Evolutionary conservation across 2,888 invertebrate species (phyloP), one percentile per base, ranked within the genome.

Genomic region (Drosophila maculinotata): DNA sequence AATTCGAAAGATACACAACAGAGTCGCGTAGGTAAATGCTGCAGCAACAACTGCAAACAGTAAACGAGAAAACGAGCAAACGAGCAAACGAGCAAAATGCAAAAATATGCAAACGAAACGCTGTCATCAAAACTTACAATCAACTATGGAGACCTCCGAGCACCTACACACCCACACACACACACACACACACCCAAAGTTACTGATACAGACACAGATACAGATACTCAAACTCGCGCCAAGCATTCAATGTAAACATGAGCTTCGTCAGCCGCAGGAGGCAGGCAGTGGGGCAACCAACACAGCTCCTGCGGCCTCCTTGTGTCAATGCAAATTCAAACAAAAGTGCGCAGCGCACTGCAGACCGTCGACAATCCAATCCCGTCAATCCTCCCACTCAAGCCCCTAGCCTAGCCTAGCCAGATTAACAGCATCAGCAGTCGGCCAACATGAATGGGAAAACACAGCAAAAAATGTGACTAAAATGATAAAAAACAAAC

Each of bases 41-140:
- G 51, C 35, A 49, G 47, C 28, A 38, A 28, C 17, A 45, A 45
- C 45, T 30, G 45, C 45, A 31, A 45, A 45, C 17, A 26, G 25
- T 52, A 52, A 53, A 71, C 17, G n/a, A n/a, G n/a, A n/a, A n/a
- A n/a, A n/a, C n/a, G n/a, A 59, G 47, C 51, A 59, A 56, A 60
- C 54, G 12, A 57, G 51, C 56, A 64, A 71, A 65, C 51, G 64
- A 53, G 51, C 44, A 56, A 75, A 84, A 83, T 83, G 85, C 87
- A 85, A 83, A 83, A 87, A 83, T 87, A 83, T 83, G 85, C 83
- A 76, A 87, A 82, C 85, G 79, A 77, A 75, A 64, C 67, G 72
- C 72, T 84, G 81, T 84, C 81, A 84, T 79, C 82, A 77, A 69
- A 85, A 84, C 85, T 79, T 69, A 77, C 82, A 87, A 83, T 83